Evolutionary conservation across 92 coral and sea anemone species (phyloP), one percentile per base, ranked within the genome.

Genomic region (Siderastrea radians): DNA sequence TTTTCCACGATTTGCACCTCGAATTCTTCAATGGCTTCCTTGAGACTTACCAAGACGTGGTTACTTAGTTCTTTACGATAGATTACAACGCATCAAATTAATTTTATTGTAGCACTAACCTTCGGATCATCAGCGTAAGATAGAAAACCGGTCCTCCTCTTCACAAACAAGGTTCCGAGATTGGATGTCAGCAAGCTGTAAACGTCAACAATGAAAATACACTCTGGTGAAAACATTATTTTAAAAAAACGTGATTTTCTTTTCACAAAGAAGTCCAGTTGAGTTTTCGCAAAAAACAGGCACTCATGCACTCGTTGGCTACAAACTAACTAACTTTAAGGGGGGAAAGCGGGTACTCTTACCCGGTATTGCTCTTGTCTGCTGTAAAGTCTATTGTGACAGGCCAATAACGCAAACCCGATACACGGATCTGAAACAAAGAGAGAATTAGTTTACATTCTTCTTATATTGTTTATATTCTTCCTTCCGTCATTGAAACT

Each of bases 351-450:
- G 10, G 77, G 4, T 26, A 4, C 12, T 77, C 88, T 84, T 74
- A 94, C 96, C 94, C 64, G 1, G 92, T 79, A 19, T 84, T 82
- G 53, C 51, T 61, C 4, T 92, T 64, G 60, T 83, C 85, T 65
- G 70, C 88, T 60, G 93, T 95, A 15, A 96, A 85, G 48, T 94
- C 96, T 7, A 97, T 91, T 17, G 90, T 89, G 67, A 97, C 86
- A 14, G 99, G 96, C 88, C 95, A 96, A 77, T 97, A 97, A 12
- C 99, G 96, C 66, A 94, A 94, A 7, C 98, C 96, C n/a, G 87
- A 87, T 5, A 96, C 95, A 61, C 85, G 80, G 19, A 97, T 93
- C 99, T 96, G 75, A n/a, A 70, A 80, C 3, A 75, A 72, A 63
- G 58, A 9, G 13, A 7, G 15, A 54, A 48, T 14, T 3, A 48